Conservation (phyloP, 2,888 invertebrate genomes). For the Acheta domesticus region DNA sequence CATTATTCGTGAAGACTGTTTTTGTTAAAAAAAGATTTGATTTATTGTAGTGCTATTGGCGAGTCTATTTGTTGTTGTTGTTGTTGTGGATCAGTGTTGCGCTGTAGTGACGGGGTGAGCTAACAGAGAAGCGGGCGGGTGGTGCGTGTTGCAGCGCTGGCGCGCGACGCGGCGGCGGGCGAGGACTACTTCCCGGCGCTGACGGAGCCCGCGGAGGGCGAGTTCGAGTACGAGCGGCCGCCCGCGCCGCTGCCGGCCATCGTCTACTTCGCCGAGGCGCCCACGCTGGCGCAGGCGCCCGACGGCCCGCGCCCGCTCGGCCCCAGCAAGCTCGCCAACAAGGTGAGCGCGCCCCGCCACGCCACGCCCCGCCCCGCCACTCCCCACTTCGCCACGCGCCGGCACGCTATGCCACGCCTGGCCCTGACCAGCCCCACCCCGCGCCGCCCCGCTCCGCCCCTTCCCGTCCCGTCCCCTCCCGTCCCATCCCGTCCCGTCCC, state of each 20-base stretch:
- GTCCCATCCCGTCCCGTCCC: background rate
- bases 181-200: background rate
- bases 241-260: background rate
- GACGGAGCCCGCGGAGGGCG: background rate
- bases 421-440: no score
- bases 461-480: background rate
- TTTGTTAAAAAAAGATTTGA: no score
- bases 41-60: no score
- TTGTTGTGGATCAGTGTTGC: no score
- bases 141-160: background rate
- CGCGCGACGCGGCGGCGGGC: background rate
- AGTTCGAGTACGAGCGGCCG: background rate
- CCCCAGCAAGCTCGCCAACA: conserved; percentile 10
- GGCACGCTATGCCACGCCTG: no score
- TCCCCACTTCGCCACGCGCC: no score
- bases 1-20: no score
- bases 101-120: no score
- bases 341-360: background rate
- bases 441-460: no score
- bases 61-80: no score
- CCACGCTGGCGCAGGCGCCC: background rate
- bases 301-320: background rate
- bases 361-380: background rate
- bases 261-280: background rate
- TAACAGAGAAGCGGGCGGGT: no score